Conservation (phyloP, 2,113 vertebrate genomes). For the Malurus alboscapulatus region DNA sequence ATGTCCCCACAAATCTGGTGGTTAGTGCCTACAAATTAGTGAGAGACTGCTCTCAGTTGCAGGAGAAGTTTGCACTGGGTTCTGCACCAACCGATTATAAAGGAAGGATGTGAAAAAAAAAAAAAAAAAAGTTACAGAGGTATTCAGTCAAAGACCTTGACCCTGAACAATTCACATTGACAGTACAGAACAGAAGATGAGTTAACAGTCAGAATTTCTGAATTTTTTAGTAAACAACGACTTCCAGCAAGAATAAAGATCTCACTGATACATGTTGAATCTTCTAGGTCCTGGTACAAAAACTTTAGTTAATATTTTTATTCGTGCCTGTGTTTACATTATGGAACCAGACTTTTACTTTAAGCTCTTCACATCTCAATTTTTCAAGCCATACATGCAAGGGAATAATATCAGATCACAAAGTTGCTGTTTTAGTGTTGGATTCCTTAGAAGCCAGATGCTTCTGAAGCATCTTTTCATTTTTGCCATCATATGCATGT, state of each 20-base stretch:
- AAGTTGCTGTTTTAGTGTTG: not conserved
- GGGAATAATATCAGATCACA: not conserved
- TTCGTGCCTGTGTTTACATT: not conserved
- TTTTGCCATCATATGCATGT: not conserved
- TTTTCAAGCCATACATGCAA: not conserved
- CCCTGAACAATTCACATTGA: not conserved
- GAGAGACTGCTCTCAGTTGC: not conserved
- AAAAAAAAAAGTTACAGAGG: not conserved
- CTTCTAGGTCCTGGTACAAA: not conserved
- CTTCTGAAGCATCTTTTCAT: not conserved
- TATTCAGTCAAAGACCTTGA: not conserved
- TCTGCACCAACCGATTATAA: not conserved
- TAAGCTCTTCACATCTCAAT: not conserved
- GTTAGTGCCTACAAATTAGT: not conserved
- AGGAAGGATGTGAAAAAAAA: not conserved
- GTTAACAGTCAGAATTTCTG: not conserved
- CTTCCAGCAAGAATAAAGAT: not conserved
- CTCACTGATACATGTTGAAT: not conserved
- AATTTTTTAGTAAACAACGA: not conserved
- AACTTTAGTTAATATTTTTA: not conserved
- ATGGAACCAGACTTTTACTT: not conserved
- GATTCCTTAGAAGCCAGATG: not conserved
- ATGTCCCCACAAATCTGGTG: not conserved
- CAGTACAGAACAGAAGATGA: not conserved
- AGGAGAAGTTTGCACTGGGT: not conserved